Evolutionary conservation across 2,113 vertebrate genomes (phyloP).

Genomic region (Hippocampus abdominalis): DNA sequence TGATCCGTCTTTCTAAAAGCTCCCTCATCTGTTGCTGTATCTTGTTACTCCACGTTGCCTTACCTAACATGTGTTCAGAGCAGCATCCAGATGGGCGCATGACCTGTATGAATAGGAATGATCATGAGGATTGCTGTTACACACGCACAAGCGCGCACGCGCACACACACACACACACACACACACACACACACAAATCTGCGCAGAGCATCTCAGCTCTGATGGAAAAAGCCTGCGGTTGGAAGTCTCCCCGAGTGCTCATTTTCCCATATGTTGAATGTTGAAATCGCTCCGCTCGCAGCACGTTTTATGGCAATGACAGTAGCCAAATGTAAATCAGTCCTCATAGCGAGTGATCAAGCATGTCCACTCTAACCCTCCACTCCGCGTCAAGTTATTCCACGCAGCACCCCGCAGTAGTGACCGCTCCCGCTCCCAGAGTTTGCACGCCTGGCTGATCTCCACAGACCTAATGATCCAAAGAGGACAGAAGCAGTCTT

Average conservation of each 20-base stretch:
- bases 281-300: conserved; percentile 16
- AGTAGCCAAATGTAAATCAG: conserved; percentile 33
- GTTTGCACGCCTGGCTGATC: conserved; percentile 14
- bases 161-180: not conserved
- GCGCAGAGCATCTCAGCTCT: conserved; percentile 11
- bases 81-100: conserved; percentile 59
- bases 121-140: conserved; percentile 23
- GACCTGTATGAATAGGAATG: conserved; percentile 43
- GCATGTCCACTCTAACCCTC: conserved; percentile 19
- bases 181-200: conserved; percentile 2
- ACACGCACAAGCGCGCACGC: conserved; percentile 6
- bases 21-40: conserved; percentile 66
- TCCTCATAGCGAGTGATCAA: conserved; percentile 15
- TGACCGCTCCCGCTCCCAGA: conserved; percentile 18
- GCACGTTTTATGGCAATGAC: conserved; percentile 26
- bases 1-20: conserved; percentile 34
- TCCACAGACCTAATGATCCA: conserved; percentile 51
- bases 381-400: conserved; percentile 49
- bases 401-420: conserved; percentile 17
- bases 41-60: conserved; percentile 53
- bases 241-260: conserved; percentile 5
- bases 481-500: conserved; percentile 31
- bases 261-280: conserved; percentile 41
- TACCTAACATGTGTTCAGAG: conserved; percentile 58
- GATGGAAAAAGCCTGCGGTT: conserved; percentile 18